Conservation (phyloP, 1,140 invertebrate genomes). For the Drosophila kohkoa region DNA sequence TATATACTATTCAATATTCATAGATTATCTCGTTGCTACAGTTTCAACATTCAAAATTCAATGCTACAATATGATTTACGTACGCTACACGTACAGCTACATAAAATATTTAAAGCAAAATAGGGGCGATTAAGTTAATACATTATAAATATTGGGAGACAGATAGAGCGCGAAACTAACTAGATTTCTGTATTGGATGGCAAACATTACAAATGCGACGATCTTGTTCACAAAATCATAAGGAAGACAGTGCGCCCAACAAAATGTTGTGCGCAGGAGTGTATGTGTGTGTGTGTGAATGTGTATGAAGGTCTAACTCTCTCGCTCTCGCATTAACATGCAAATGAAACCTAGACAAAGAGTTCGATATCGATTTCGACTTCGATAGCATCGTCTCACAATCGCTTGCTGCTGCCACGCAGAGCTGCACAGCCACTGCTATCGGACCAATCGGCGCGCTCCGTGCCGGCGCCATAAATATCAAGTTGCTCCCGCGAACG, state of each 20-base stretch:
- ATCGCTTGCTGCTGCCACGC: slow-evolving; percentile 52
- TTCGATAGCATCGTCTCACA: slow-evolving; percentile 50
- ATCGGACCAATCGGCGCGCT: slow-evolving; percentile 69
- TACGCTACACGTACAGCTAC: slow-evolving; percentile 30
- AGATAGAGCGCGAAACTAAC: slow-evolving; percentile 23
- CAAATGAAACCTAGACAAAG: slow-evolving; percentile 61
- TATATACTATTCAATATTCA: slow-evolving; percentile 64
- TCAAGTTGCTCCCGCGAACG: slow-evolving; percentile 70
- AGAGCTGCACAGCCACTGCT: slow-evolving; percentile 40
- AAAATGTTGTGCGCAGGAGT: neutral
- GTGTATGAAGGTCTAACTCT: neutral
- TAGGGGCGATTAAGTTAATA: slow-evolving; percentile 17
- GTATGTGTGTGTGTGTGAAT: slow-evolving; percentile 4
- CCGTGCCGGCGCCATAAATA: slow-evolving; percentile 53
- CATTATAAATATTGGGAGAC: slow-evolving; percentile 1
- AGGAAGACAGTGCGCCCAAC: slow-evolving; percentile 29
- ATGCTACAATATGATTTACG: slow-evolving; percentile 71
- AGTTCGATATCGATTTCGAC: slow-evolving; percentile 49
- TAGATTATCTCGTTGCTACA: slow-evolving; percentile 73
- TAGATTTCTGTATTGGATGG: slow-evolving; percentile 63
- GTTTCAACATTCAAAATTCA: slow-evolving; percentile 75
- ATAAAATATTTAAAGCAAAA: slow-evolving; percentile 75
- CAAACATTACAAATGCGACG: slow-evolving; percentile 73
- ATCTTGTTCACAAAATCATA: slow-evolving; percentile 47
- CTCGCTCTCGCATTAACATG: neutral